Evolutionary conservation across 2,888 invertebrate species (phyloP).

Genomic region (Leptothorax acervorum): DNA sequence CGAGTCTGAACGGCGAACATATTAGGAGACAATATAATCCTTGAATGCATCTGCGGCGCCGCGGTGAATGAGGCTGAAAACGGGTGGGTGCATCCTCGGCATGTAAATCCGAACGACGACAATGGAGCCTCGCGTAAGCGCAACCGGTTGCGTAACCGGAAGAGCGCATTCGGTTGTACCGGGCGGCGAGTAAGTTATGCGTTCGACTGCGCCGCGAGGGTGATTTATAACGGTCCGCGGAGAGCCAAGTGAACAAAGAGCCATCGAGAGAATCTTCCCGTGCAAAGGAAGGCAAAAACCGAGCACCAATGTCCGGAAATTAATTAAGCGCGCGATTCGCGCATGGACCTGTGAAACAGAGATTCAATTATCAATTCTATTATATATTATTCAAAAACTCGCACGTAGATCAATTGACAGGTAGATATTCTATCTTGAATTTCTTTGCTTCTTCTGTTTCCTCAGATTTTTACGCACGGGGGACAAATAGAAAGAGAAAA

Average conservation of each 20-base stretch:
- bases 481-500: not conserved
- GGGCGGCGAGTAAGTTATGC: slow-evolving; percentile 65
- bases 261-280: slow-evolving; percentile 49
- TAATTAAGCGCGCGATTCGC: slow-evolving; percentile 54
- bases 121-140: slow-evolving; percentile 69
- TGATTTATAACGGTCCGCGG: slow-evolving; percentile 69
- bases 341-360: not conserved
- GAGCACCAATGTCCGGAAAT: slow-evolving; percentile 46
- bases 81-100: slow-evolving; percentile 62
- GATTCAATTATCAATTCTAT: not conserved
- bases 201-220: slow-evolving; percentile 57
- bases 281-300: slow-evolving; percentile 51
- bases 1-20: slow-evolving; percentile 45
- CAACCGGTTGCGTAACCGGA: slow-evolving; percentile 77
- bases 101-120: slow-evolving; percentile 70
- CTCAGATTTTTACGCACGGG: not conserved
- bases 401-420: not conserved
- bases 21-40: slow-evolving; percentile 67
- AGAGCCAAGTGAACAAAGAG: slow-evolving; percentile 63
- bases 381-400: not conserved
- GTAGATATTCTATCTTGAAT: not conserved
- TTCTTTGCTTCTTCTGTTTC: not conserved
- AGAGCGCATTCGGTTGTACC: slow-evolving; percentile 67
- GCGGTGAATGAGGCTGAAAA: slow-evolving; percentile 69
- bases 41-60: slow-evolving; percentile 64